A percentile compares a stretch with the other conserved stretches of the same genome.
Evolutionary conservation across 2,113 vertebrate genomes (phyloP).

Genomic region (Phoxinus phoxinus): DNA sequence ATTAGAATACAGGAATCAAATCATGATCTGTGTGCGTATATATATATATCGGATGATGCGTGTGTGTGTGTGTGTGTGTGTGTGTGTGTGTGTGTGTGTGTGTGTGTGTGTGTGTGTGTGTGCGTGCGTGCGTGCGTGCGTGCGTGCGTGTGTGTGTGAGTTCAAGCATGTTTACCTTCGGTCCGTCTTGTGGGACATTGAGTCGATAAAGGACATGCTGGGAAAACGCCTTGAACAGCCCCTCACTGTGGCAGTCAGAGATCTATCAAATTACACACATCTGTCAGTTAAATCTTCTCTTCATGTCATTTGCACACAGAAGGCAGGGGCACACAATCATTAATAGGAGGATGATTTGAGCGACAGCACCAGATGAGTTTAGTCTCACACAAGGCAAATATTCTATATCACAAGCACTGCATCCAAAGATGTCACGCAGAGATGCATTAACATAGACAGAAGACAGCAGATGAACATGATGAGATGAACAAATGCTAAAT

Average conservation of each 20-base stretch:
- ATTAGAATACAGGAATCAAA: neutral
- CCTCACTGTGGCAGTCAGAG: conserved; percentile 86
- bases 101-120: neutral
- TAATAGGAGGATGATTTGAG: conserved; percentile 53
- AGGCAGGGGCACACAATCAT: conserved; percentile 42
- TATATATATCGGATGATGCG: neutral
- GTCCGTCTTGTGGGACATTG: conserved; percentile 81
- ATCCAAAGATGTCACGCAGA: neutral
- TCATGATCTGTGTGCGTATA: neutral
- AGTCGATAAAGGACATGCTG: conserved; percentile 93
- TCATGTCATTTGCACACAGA: conserved; percentile 53
- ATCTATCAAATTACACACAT: conserved; percentile 80
- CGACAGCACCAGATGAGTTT: conserved; percentile 14
- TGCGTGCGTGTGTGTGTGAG: conserved; percentile 1
- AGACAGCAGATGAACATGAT: conserved; percentile 8
- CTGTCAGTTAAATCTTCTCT: conserved; percentile 12
- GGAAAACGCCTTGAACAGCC: conserved; percentile 93
- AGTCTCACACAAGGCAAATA: conserved; percentile 25
- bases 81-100: neutral
- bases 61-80: conserved; percentile 32
- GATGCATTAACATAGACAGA: conserved; percentile 28
- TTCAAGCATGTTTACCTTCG: conserved; percentile 79
- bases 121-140: neutral
- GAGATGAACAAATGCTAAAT: conserved; percentile 52
- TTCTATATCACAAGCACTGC: neutral